Evolutionary conservation across 1,140 invertebrate species (phyloP).

Genomic region (Cotesia glomerata): DNA sequence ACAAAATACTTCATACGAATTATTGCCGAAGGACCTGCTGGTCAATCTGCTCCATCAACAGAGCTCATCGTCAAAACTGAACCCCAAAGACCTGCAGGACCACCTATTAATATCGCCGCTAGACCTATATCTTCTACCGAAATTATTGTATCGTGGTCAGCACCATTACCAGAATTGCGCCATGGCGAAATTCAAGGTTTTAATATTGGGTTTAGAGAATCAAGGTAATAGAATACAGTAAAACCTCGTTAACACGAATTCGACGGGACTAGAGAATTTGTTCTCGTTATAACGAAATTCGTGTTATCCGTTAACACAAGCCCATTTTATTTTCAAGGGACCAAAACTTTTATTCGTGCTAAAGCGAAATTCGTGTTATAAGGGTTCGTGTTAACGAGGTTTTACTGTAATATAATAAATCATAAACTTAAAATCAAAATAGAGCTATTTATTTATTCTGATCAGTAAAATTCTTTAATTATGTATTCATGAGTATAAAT

Average conservation of each 20-base stretch:
- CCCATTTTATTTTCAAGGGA: too few relatives aligned
- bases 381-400: too few relatives aligned
- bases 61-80: constrained; percentile 74
- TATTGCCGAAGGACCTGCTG: constrained; percentile 78
- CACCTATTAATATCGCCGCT: constrained; percentile 74
- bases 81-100: constrained; percentile 78
- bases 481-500: too few relatives aligned
- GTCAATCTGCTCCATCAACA: constrained; percentile 74
- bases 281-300: too few relatives aligned
- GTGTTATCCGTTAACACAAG: too few relatives aligned
- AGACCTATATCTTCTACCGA: constrained; percentile 77
- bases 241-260: too few relatives aligned
- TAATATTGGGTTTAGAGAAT: constrained; percentile 62
- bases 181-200: constrained; percentile 78
- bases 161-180: constrained; percentile 71
- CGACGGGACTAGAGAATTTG: too few relatives aligned
- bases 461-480: too few relatives aligned
- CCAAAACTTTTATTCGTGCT: too few relatives aligned
- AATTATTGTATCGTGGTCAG: constrained; percentile 78
- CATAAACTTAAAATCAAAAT: background rate
- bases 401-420: background rate
- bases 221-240: constrained; percentile 46
- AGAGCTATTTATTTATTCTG: background rate
- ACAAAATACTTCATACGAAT: constrained; percentile 78
- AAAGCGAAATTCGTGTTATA: too few relatives aligned